Percentiles rank a stretch among this genome's conserved stretches.
Evolutionary conservation across 2,113 vertebrate genomes (phyloP).

Genomic region (Kryptolebias marmoratus): DNA sequence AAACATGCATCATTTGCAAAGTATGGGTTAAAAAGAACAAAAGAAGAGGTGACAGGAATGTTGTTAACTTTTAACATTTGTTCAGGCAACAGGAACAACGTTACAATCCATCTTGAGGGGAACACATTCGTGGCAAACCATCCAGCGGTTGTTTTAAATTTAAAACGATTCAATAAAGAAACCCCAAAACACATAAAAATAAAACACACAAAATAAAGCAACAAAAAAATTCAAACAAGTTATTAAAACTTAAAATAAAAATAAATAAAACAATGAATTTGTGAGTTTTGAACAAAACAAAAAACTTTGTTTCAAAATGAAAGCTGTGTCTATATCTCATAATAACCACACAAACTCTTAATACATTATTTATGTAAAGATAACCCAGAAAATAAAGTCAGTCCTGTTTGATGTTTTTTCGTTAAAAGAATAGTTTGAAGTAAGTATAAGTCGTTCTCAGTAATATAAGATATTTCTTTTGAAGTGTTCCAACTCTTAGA

Average conservation of each 20-base stretch:
- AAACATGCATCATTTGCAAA: background rate
- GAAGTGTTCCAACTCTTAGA: slow-evolving; percentile 15
- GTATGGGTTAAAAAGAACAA: too few relatives aligned
- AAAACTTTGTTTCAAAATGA: background rate
- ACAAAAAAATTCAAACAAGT: too few relatives aligned
- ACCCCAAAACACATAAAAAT: too few relatives aligned
- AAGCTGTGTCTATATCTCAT: background rate
- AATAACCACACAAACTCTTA: background rate
- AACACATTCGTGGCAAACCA: background rate
- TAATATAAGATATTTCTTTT: slow-evolving; percentile 19
- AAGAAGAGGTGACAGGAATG: background rate
- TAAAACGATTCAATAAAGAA: too few relatives aligned
- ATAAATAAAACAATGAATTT: background rate
- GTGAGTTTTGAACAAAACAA: slow-evolving; percentile 14
- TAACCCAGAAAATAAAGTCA: slow-evolving; percentile 1
- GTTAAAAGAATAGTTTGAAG: slow-evolving; percentile 13
- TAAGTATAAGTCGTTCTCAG: background rate
- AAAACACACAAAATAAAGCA: too few relatives aligned
- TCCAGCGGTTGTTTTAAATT: background rate
- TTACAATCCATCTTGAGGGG: too few relatives aligned
- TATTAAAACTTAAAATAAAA: background rate
- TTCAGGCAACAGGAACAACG: background rate
- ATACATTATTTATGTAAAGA: background rate
- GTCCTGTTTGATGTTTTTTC: slow-evolving; percentile 17
- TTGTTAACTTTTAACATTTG: background rate